A percentile compares a stretch with the other conserved stretches of the same genome.
These are phyloP conservation scores for Aphidius ervi DNA, from an alignment of 1,140 invertebrate species.

Conservation along the genomic window DNA sequence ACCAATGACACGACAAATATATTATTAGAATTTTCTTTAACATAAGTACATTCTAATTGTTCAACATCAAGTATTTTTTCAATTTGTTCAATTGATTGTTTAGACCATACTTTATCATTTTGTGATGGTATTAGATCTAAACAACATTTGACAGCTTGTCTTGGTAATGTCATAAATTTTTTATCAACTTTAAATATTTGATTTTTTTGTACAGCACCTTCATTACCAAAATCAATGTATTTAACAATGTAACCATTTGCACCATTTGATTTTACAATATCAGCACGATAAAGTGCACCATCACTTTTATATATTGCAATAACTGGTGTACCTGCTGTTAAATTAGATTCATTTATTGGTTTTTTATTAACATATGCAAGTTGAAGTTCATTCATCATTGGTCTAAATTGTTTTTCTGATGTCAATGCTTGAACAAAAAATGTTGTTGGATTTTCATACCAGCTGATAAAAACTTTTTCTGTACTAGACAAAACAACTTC, in stretches of 20 bases:
- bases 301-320: constrained; percentile 68
- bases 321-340: constrained; percentile 57
- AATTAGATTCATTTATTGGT: constrained; percentile 31
- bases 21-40: constrained; percentile 43
- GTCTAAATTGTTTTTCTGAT: constrained; percentile 54
- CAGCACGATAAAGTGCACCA: constrained; percentile 63
- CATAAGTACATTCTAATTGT: constrained; percentile 54
- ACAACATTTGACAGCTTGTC: constrained; percentile 64
- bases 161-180: constrained; percentile 63
- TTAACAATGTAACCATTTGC: constrained; percentile 59
- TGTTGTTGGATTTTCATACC: constrained; percentile 64
- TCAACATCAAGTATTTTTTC: constrained; percentile 59
- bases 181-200: constrained; percentile 66
- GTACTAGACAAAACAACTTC: constrained; percentile 34
- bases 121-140: constrained; percentile 57
- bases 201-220: constrained; percentile 54
- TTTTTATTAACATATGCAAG: constrained; percentile 57
- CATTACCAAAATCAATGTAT: constrained; percentile 74
- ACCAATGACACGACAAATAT: constrained; percentile 56
- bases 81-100: constrained; percentile 45
- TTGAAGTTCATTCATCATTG: constrained; percentile 68
- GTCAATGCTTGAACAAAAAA: constrained; percentile 62
- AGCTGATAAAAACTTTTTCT: constrained; percentile 54
- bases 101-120: constrained; percentile 53
- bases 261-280: constrained; percentile 56